Base-by-base conservation (phyloP, 2,113 vertebrate genomes). In the Oophaga pumilio region DNA sequence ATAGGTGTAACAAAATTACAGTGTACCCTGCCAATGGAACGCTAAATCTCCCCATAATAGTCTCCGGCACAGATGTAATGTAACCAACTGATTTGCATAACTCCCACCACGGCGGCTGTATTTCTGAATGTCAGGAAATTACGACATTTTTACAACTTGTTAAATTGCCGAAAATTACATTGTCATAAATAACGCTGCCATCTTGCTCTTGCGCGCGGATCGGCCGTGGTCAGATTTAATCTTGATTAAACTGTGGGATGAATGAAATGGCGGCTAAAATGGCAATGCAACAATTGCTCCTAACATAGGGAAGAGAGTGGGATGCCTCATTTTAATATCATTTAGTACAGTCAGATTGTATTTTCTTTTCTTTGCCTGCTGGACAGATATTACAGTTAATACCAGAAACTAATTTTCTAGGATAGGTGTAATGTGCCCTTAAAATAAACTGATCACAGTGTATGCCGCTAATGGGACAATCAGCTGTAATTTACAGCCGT, bases 141-240 rank as follows among this genome's bases (percentile, higher is more conserved):
- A 87, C 62, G 52, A 86, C 85, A 87, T 80, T 79, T 87, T 87
- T 87, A 87, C 86, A 87, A 53, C 77, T 82, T 82, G 78, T 64
- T 69, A 79, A 87, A 87, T 87, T 87, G 77, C 77, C 18, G 66
- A 87, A 82, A 87, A 87, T 87, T 71, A 87, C 66, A 80, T 69
- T 59, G 86, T 73, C 86, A 87, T 82, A 87, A 87, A 87, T 87
- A 81, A 73, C 13, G 66, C 17, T 87, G 77, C 86, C 68, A 62
- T 71, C 77, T 80, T 87, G 24, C 28, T 53, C 64, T 57, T 59
- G 52, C 74, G 77, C 7, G 33, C 59, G 22, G 77, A 59, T 69
- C 28, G 66, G 49, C 52, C n/a, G 73, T 79, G 62, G 76, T 69
- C 76, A 86, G 24, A 86, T 85, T 59, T 74, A 60, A 62, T 85